Conservation (phyloP, 2,888 invertebrate genomes). For the Uropetala carovei region DNA sequence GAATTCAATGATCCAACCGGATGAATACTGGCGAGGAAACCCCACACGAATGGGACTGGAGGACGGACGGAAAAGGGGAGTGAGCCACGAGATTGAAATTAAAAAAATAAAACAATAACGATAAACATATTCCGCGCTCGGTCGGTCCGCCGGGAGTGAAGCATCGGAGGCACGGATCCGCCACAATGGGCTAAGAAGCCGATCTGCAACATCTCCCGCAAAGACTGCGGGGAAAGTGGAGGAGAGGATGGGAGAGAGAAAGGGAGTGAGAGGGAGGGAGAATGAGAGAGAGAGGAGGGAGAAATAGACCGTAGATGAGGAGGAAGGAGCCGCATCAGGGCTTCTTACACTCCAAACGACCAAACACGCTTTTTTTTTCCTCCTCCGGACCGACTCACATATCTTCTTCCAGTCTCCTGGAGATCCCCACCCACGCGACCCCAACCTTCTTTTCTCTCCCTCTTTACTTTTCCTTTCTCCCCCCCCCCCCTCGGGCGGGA, state of each 20-base stretch:
- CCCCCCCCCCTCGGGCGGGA: neutral
- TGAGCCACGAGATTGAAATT: neutral
- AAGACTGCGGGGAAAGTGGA: neutral
- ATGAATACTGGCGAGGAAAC: no score
- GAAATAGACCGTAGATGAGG: neutral
- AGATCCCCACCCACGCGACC: neutral
- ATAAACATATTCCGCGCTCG: slow-evolving; percentile 19
- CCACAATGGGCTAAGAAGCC: slow-evolving; percentile 3
- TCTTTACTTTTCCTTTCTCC: no score
- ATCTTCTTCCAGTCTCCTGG: neutral
- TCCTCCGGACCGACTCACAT: neutral
- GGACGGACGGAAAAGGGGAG: no score
- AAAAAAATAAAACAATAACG: neutral
- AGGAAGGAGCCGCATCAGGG: neutral
- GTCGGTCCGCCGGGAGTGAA: slow-evolving; percentile 23
- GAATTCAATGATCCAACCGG: no score
- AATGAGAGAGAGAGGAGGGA: neutral
- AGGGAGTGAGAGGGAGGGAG: neutral
- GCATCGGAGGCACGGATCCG: slow-evolving; percentile 8
- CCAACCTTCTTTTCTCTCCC: neutral
- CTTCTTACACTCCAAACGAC: neutral
- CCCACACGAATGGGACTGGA: no score
- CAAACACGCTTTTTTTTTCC: slow-evolving; percentile 35
- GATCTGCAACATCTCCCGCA: neutral
- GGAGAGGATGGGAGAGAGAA: neutral